Evolutionary conservation across 2,113 vertebrate species (phyloP).

Genomic region (Melanerpes formicivorus): DNA sequence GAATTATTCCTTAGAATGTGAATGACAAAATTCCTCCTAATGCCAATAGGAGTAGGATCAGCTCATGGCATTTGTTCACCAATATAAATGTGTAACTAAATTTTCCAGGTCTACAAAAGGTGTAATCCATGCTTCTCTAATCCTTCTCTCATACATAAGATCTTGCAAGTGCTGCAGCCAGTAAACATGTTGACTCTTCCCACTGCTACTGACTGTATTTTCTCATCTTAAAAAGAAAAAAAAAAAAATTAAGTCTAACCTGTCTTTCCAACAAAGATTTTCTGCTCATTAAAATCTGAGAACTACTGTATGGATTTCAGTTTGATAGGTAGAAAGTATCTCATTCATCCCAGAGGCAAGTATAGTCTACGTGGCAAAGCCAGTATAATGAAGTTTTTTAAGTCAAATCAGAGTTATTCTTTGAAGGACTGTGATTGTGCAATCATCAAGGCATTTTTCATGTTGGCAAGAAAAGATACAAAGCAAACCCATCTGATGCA

Average conservation of each 20-base stretch:
- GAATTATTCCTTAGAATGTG: neutral
- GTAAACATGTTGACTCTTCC: neutral
- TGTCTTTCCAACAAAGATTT: slow-evolving; percentile 54
- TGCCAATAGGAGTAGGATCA: neutral
- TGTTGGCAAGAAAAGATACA: slow-evolving; percentile 9
- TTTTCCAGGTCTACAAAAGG: neutral
- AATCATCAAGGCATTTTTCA: slow-evolving; percentile 45
- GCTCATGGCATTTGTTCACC: neutral
- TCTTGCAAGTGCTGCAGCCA: slow-evolving; percentile 2
- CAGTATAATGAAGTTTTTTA: neutral
- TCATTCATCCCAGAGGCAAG: slow-evolving; percentile 21
- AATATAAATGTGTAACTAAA: neutral
- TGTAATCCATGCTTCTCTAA: neutral
- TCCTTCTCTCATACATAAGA: neutral
- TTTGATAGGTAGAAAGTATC: neutral
- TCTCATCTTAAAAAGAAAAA: neutral
- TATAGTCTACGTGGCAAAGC: neutral
- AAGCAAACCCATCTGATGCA: neutral
- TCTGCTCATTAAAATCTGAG: slow-evolving; percentile 57
- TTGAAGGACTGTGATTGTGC: slow-evolving; percentile 26
- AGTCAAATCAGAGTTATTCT: slow-evolving; percentile 45
- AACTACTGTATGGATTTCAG: slow-evolving; percentile 20
- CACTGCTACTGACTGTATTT: slow-evolving; percentile 40
- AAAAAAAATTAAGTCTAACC: slow-evolving; percentile 53
- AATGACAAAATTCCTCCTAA: neutral